These are phyloP conservation scores for Catamblyrhynchus diadema DNA, from an alignment of 2,797 vertebrate species.

Conservation along the genomic window DNA sequence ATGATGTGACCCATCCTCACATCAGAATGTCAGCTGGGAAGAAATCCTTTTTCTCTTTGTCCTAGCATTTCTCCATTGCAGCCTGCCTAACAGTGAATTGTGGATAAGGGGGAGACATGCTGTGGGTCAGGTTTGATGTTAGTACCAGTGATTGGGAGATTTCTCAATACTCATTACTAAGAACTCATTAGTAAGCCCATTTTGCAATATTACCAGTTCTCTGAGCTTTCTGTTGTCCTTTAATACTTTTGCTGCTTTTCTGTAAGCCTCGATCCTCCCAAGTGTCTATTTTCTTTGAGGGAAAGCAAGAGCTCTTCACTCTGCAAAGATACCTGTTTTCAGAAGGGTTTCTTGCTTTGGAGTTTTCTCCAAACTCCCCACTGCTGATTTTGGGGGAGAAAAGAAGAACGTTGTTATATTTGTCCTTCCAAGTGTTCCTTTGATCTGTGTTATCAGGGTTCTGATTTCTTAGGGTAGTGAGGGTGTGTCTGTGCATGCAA, in stretches of 20 bases:
- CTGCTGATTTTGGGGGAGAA: not conserved
- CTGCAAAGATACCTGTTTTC: not conserved
- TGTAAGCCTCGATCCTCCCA: not conserved
- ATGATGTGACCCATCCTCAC: conserved; percentile 4
- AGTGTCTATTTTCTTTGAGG: not conserved
- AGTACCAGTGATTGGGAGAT: conserved; percentile 1
- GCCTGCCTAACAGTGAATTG: conserved; percentile 11
- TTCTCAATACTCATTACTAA: conserved; percentile 42
- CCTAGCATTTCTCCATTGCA: conserved; percentile 33
- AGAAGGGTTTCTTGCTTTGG: not conserved
- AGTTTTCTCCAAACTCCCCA: not conserved
- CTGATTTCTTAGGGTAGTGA: not conserved
- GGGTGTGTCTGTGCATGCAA: not conserved
- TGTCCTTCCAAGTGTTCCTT: not conserved
- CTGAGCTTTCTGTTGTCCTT: not conserved
- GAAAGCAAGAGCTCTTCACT: not conserved
- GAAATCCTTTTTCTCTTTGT: conserved; percentile 10
- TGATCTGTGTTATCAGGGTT: not conserved
- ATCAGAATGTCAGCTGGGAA: conserved; percentile 12
- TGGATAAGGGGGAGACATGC: conserved; percentile 12
- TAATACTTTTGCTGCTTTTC: not conserved
- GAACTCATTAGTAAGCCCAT: conserved; percentile 21
- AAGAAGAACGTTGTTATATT: not conserved
- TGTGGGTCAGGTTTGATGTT: conserved; percentile 16
- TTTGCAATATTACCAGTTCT: conserved; percentile 18